Percentiles rank a stretch among this genome's conserved stretches.
These are phyloP conservation scores for Cephus pulcher DNA, from an alignment of 2,888 invertebrate species.

Conservation along the genomic window DNA sequence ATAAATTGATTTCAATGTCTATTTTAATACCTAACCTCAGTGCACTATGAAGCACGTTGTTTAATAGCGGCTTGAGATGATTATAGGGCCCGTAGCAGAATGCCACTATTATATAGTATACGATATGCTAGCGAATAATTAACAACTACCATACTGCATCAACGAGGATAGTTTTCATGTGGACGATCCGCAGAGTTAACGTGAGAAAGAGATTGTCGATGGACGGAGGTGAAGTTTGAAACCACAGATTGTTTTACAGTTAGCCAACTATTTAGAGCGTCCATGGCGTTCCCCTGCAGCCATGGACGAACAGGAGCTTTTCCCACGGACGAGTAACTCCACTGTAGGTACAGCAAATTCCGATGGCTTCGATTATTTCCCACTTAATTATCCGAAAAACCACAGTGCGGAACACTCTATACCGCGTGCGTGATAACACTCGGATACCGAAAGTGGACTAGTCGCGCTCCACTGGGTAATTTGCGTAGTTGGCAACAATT, in stretches of 20 bases:
- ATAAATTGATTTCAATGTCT: neutral
- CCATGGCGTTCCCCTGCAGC: constrained; percentile 25
- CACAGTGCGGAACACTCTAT: constrained; percentile 35
- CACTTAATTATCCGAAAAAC: constrained; percentile 54
- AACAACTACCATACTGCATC: neutral
- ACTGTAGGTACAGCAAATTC: constrained; percentile 32
- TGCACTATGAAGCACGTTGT: neutral
- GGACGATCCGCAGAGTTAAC: neutral
- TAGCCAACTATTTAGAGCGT: constrained; percentile 48
- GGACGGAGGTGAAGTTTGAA: neutral
- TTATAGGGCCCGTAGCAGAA: neutral
- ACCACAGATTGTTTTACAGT: constrained; percentile 44
- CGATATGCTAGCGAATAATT: neutral
- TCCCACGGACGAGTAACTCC: constrained; percentile 21
- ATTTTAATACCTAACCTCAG: neutral
- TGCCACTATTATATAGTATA: neutral
- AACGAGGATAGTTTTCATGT: neutral
- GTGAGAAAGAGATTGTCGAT: neutral
- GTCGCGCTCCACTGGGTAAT: neutral
- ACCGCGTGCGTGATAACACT: constrained; percentile 9
- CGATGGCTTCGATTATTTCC: constrained; percentile 49
- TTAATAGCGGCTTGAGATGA: neutral
- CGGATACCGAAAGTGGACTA: neutral
- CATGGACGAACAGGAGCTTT: constrained; percentile 17
- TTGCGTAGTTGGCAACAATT: constrained; percentile 3